These are phyloP conservation scores for Copidosoma aretas DNA, from an alignment of 2,888 invertebrate species.

Conservation along the genomic window DNA sequence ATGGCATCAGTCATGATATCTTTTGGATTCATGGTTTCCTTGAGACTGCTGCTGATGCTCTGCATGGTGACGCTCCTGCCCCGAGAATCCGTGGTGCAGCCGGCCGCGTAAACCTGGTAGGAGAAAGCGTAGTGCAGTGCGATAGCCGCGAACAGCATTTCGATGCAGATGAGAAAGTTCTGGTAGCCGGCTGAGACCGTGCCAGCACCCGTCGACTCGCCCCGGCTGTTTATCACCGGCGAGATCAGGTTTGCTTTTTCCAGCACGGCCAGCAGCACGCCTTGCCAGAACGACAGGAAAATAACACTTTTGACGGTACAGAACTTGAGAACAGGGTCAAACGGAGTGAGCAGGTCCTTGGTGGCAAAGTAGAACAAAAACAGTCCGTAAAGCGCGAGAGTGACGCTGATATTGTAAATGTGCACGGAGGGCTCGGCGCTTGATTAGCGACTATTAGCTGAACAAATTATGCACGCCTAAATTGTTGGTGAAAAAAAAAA, in stretches of 20 bases:
- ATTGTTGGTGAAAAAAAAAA: no score
- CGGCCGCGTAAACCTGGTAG: constrained; percentile 82
- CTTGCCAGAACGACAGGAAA: constrained; percentile 99
- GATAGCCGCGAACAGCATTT: constrained; percentile 97
- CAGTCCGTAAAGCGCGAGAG: constrained; percentile 94
- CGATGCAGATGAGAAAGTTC: constrained; percentile 98
- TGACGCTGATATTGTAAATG: constrained; percentile 98
- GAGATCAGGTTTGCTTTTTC: constrained; percentile 96
- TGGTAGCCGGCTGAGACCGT: constrained; percentile 99
- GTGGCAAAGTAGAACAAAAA: constrained; percentile 99
- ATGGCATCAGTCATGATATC: constrained; percentile 99
- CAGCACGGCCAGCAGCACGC: constrained; percentile 93
- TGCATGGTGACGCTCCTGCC: constrained; percentile 97
- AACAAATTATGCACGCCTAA: no score
- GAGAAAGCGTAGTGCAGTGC: constrained; percentile 98
- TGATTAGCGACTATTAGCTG: no score
- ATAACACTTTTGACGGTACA: constrained; percentile 99
- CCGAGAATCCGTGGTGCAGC: constrained; percentile 81
- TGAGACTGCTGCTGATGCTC: constrained; percentile 97
- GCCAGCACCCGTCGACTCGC: constrained; percentile 83
- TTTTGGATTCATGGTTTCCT: constrained; percentile 97
- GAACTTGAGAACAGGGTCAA: constrained; percentile 98
- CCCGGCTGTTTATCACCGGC: constrained; percentile 81
- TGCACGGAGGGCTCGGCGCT: no score
- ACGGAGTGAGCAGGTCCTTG: constrained; percentile 93